phyloP scores from a whole-genome alignment of 1,140 invertebrate genomes.

The Paralvinella palmiformis region DNA sequence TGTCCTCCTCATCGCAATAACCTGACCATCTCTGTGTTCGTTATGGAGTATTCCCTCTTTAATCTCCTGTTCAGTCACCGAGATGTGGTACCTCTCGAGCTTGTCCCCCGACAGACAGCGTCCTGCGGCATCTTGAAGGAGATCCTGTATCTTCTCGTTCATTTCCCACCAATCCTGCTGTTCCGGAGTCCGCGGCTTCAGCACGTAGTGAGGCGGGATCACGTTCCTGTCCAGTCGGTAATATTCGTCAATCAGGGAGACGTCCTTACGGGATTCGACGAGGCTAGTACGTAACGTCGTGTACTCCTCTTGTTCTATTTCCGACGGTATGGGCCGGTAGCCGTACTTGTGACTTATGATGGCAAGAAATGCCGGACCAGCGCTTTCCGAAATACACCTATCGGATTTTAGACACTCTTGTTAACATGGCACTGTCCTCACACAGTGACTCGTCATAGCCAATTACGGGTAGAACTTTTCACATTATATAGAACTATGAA shows the following conservation, averaged over 20 bases:
- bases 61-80: constrained; percentile 17
- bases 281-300: background rate
- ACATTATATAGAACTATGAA: no score
- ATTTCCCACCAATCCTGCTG: constrained; percentile 9
- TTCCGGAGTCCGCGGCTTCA: background rate
- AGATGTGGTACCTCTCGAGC: constrained; percentile 5
- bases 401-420: no score
- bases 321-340: constrained; percentile 4
- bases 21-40: background rate
- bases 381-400: constrained; percentile 10
- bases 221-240: constrained; percentile 4
- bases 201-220: background rate
- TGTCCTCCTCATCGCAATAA: background rate
- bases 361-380: constrained; percentile 9
- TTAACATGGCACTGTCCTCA: no score
- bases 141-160: background rate
- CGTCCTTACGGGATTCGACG: background rate
- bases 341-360: constrained; percentile 10
- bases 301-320: constrained; percentile 4
- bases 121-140: background rate
- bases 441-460: no score
- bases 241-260: background rate
- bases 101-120: background rate
- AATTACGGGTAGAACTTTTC: no score
- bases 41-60: constrained; percentile 12